Evolutionary conservation across 1,140 invertebrate genomes (phyloP).

Genomic region (Galleria mellonella): DNA sequence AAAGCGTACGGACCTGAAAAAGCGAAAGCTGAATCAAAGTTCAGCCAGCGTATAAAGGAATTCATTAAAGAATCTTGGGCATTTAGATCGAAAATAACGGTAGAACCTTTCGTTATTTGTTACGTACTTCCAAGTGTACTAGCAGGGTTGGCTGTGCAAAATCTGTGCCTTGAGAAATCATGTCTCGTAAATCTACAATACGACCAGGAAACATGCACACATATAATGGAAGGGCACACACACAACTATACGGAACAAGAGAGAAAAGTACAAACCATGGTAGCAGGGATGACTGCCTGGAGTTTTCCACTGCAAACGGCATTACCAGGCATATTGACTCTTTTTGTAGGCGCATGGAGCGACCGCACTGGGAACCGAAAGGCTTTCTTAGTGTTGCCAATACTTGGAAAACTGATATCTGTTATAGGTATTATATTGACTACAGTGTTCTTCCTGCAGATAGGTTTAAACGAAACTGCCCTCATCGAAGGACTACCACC

Average conservation of each 20-base stretch:
- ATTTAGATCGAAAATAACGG: conserved; percentile 69
- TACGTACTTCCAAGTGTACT: conserved; percentile 75
- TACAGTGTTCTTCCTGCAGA: conserved; percentile 73
- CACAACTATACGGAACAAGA: conserved; percentile 68
- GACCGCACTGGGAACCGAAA: conserved; percentile 77
- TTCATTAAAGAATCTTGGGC: conserved; percentile 55
- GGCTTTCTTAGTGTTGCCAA: conserved; percentile 75
- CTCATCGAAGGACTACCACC: conserved; percentile 74
- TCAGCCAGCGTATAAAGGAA: conserved; percentile 50
- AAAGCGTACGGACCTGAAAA: conserved; percentile 40
- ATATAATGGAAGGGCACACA: conserved; percentile 66
- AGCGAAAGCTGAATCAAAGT: conserved; percentile 42
- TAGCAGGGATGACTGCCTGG: conserved; percentile 75
- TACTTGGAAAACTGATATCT: conserved; percentile 73
- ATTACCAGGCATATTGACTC: conserved; percentile 73
- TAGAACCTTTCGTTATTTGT: conserved; percentile 75
- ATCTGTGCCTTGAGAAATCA: conserved; percentile 78
- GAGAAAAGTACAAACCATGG: conserved; percentile 72
- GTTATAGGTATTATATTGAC: conserved; percentile 72
- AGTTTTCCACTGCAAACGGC: conserved; percentile 76
- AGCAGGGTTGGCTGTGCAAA: conserved; percentile 73
- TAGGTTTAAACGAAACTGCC: conserved; percentile 73
- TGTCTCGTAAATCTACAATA: conserved; percentile 77
- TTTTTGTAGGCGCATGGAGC: conserved; percentile 79
- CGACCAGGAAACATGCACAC: conserved; percentile 70